Base-by-base conservation (phyloP, 2,888 invertebrate species). In the Polydrusus cervinus region DNA sequence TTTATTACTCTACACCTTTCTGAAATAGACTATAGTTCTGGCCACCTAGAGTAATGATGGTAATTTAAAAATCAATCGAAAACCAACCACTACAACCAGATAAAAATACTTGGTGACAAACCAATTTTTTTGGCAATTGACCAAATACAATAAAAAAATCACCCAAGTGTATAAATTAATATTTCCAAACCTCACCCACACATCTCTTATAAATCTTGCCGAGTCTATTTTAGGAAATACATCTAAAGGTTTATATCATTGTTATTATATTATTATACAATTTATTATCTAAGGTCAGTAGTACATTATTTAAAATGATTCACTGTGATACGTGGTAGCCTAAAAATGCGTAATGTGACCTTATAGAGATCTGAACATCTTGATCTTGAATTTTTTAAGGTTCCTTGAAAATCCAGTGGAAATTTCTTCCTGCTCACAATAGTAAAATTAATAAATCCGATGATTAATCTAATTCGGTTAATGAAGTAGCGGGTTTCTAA, bases 81-180 rank as follows among this genome's bases (percentile, higher is more conserved):
- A 49, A 49, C 16, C 49, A 34, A 34, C 8, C 34, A 34, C 34
- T 10, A 34, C 38, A 38, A 14, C 38, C 14, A 10, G 34, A 57
- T 38, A 57, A 57, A 57, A 38, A 53, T 53, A 47, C 47, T 0
- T 30, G 13, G 38, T 60, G 57, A 60, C 57, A 60, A 60, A 16
- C 16, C 10, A n/a, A 53, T 60, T 16, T 60, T 55, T 60, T 34
- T 60, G 57, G 57, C 57, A 60, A 14, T 38, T 60, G 57, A 18
- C 38, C 57, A 60, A 55, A 60, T 60, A 38, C 57, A 60, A 38
- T 16, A 60, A 38, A 38, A n/a, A 60, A 60, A 53, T n/a, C 38
- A 60, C 11, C 38, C 34, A n/a, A 14, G 38, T 38, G 30, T 14
- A 57, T 57, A 57, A 38, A 60, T 60, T 18, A 16, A 60, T 57